Percentiles rank a stretch among this genome's conserved stretches.
phyloP scores from a whole-genome alignment of 30 jellyfish, hydroid and myxozoan genomes.

The Aurelia coerulea region DNA sequence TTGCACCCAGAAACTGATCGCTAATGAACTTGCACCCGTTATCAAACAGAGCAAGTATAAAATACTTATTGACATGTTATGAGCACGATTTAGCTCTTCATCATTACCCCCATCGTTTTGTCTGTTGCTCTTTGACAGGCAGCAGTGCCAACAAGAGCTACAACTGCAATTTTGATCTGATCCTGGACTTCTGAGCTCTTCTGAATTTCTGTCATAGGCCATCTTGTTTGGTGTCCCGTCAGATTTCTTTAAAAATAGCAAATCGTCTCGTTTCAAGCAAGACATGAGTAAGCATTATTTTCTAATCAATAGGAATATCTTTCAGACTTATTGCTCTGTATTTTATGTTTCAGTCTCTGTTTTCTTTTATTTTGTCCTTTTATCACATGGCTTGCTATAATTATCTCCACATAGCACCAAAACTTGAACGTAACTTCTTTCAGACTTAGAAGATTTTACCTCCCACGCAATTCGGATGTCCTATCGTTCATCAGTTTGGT shows the following conservation, averaged over 20 bases:
- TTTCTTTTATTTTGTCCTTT: no score
- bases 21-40: slow-evolving; percentile 69
- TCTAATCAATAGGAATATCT: no score
- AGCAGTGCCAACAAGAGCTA: slow-evolving; percentile 62
- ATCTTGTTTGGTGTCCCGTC: background rate
- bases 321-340: no score
- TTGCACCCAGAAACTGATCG: slow-evolving; percentile 59
- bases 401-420: no score
- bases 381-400: no score
- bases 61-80: slow-evolving; percentile 62
- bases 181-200: slow-evolving; percentile 17
- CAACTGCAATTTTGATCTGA: slow-evolving; percentile 42
- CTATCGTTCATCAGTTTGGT: no score
- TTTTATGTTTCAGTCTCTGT: no score
- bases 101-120: background rate
- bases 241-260: background rate
- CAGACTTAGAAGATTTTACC: no score
- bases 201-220: background rate
- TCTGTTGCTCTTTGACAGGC: slow-evolving; percentile 21
- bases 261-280: background rate
- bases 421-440: no score
- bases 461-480: no score
- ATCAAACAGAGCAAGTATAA: slow-evolving; percentile 37
- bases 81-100: slow-evolving; percentile 38
- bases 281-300: background rate